Base-by-base conservation (phyloP, 1,140 invertebrate species). In the Ooceraea biroi region DNA sequence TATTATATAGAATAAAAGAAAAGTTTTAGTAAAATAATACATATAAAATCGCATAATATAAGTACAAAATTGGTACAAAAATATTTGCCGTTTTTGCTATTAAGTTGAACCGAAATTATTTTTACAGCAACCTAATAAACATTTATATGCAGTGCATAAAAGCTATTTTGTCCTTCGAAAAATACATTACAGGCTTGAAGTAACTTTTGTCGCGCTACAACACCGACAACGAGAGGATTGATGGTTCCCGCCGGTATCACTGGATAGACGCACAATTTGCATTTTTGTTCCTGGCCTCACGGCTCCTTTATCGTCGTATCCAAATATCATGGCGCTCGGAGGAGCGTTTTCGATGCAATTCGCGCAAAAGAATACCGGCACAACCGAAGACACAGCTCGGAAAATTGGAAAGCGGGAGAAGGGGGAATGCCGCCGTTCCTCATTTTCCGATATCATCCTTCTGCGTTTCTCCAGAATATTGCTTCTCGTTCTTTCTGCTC, bases 391-490 rank as follows among this genome's bases (percentile, higher is more conserved):
- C 48, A 72, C 46, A 61, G 52, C 61, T 55, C 46, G 77, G 77
- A 83, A 85, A 87, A 87, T 87, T 87, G 84, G 55, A 83, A 61
- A 66, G 50, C 77, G 36, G 76, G 2, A 7, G 7, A 7, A 36
- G 36, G 25, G 52, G 25, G 48, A 11, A 27, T 8, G 22, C 55
- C 27, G 36, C 46, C 11, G 46, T 61, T 74, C 66, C 61, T 46
- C 66, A 73, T 82, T 69, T 83, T 82, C 73, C 84, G 27, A 71
- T 86, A 66, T 58, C 69, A 57, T 69, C 63, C 17, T 66, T 71
- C 63, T 27, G 4, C 48, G 60, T 82, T 72, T 86, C 77, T 65
- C 25, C 44, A 68, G 57, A 82, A 90, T 85, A 85, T 89, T 88
- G 52, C 86, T 63, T 61, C 74, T 63, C 55, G 61, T 22, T 83